These are phyloP conservation scores for Stercorarius parasiticus DNA, from an alignment of 2,113 vertebrate genomes.

Conservation along the genomic window DNA sequence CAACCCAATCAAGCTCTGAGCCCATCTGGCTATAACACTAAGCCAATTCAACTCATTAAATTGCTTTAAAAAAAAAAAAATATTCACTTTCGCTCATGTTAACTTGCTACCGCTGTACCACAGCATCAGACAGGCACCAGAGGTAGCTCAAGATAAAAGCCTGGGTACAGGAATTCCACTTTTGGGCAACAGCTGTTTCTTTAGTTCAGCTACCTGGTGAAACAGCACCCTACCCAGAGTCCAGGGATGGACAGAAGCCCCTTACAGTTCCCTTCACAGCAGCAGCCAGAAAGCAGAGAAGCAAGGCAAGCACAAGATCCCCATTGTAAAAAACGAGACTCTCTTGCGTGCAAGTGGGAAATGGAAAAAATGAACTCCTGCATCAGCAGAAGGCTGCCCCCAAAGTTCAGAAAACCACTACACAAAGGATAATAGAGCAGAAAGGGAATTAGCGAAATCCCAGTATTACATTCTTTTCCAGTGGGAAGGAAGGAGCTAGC, in stretches of 20 bases:
- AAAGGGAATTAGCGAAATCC: neutral
- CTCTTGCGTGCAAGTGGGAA: neutral
- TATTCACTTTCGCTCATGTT: neutral
- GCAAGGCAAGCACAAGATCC: neutral
- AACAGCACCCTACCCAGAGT: neutral
- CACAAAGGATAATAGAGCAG: neutral
- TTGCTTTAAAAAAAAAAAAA: neutral
- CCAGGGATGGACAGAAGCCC: accelerated
- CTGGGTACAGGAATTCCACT: neutral
- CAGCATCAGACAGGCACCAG: neutral
- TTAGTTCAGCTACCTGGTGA: neutral
- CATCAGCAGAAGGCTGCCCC: neutral
- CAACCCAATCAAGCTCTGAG: neutral
- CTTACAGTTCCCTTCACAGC: neutral
- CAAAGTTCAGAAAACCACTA: neutral
- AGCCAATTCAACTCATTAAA: neutral
- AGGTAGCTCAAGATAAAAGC: neutral
- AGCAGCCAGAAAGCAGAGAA: neutral
- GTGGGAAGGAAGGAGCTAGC: neutral
- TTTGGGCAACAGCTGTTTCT: neutral
- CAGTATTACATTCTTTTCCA: neutral
- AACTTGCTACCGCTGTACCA: neutral
- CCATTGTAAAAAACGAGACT: neutral
- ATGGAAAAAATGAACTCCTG: neutral
- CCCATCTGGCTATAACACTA: neutral